These are phyloP conservation scores for Scaptomyza flava DNA, from an alignment of 2,888 invertebrate genomes.

Conservation along the genomic window DNA sequence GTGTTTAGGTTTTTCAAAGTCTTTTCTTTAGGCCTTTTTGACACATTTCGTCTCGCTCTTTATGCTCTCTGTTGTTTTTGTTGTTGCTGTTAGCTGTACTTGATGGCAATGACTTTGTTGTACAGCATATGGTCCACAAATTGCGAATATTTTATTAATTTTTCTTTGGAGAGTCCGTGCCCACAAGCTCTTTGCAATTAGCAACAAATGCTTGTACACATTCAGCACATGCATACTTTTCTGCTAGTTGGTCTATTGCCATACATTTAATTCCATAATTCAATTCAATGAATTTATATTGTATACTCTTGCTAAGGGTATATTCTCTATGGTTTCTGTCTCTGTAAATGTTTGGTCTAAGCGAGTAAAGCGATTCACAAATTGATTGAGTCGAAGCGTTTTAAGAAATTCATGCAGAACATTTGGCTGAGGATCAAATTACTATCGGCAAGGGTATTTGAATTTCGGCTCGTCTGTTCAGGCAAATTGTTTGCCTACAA, in stretches of 20 bases:
- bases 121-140: slow-evolving; percentile 25
- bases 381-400: too few species aligned
- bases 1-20: slow-evolving; percentile 53
- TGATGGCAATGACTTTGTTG: slow-evolving; percentile 61
- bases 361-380: too few species aligned
- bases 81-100: slow-evolving; percentile 23
- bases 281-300: slow-evolving; percentile 14
- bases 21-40: slow-evolving; percentile 54
- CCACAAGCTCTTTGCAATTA: slow-evolving; percentile 29
- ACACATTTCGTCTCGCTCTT: slow-evolving; percentile 61
- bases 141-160: slow-evolving; percentile 17
- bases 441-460: not conserved
- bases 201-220: slow-evolving; percentile 20
- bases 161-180: slow-evolving; percentile 8
- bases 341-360: too few species aligned
- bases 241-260: slow-evolving; percentile 8
- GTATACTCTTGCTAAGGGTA: not conserved
- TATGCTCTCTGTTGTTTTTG: slow-evolving; percentile 24
- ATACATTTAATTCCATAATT: slow-evolving; percentile 37
- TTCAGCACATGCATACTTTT: slow-evolving; percentile 10
- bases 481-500: not conserved
- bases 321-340: too few species aligned
- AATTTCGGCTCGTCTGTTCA: not conserved
- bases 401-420: not conserved
- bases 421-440: not conserved